Evolutionary conservation across 2,113 vertebrate species (phyloP).

Genomic region (Pseudorhombus dupliciocellatus): DNA sequence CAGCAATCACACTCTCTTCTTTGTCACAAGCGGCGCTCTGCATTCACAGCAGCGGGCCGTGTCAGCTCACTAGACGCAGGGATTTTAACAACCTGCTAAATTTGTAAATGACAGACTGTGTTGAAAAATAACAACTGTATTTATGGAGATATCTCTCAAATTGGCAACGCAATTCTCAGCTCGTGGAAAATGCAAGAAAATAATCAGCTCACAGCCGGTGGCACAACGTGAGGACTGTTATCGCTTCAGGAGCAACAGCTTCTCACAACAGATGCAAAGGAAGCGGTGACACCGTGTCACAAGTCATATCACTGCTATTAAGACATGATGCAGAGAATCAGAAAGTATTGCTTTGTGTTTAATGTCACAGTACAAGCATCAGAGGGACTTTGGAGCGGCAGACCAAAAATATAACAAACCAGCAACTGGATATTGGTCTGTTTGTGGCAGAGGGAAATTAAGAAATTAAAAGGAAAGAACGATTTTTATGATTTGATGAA

Average conservation of each 20-base stretch:
- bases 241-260: slow-evolving; percentile 20
- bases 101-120: slow-evolving; percentile 70
- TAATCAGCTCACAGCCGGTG: slow-evolving; percentile 43
- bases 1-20: slow-evolving; percentile 66
- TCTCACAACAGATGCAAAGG: slow-evolving; percentile 27
- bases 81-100: slow-evolving; percentile 74
- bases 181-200: slow-evolving; percentile 46
- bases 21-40: slow-evolving; percentile 61
- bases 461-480: no score
- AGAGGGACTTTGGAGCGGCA: no score
- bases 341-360: background rate
- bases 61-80: slow-evolving; percentile 60
- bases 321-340: background rate
- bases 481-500: background rate
- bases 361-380: no score
- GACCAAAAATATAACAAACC: no score
- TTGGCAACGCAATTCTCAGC: slow-evolving; percentile 44
- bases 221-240: slow-evolving; percentile 30
- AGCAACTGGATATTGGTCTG: background rate
- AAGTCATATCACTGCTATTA: background rate
- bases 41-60: slow-evolving; percentile 65
- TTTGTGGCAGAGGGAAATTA: background rate
- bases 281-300: background rate
- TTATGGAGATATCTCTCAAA: slow-evolving; percentile 60
- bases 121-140: slow-evolving; percentile 63